A percentile compares a stretch with the other conserved stretches of the same genome.
Conservation (phyloP, 92 coral and sea anemone species). For the Heteractis magnifica region DNA sequence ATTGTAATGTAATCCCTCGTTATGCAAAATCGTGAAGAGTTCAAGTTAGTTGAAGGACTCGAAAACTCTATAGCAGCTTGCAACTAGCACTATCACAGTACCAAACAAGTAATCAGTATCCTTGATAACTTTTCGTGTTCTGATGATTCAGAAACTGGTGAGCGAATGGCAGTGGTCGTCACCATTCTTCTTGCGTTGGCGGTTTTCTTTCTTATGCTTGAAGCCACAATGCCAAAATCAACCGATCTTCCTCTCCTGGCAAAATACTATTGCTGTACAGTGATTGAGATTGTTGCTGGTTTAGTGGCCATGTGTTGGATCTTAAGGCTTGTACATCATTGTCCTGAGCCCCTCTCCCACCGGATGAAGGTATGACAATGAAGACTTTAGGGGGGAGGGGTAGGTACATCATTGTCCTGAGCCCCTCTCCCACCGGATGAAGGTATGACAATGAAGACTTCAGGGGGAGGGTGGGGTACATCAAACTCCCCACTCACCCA, state of each 20-base stretch:
- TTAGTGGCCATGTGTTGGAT: constrained; percentile 80
- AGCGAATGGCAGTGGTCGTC: constrained; percentile 95
- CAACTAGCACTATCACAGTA: too few relatives aligned
- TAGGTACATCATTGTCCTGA: neutral
- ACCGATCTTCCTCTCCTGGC: constrained; percentile 82
- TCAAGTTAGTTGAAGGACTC: too few relatives aligned
- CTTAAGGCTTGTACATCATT: constrained; percentile 67
- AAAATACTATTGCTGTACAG: constrained; percentile 92
- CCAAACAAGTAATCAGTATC: too few relatives aligned
- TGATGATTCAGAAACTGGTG: constrained; percentile 73
- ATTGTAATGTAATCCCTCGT: too few relatives aligned
- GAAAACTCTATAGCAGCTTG: too few relatives aligned
- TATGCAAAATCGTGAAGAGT: too few relatives aligned
- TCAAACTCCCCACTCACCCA: neutral
- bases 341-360: constrained; percentile 60
- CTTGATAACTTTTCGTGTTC: too few relatives aligned
- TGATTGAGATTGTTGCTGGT: constrained; percentile 70
- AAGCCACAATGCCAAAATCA: constrained; percentile 79
- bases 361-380: constrained; percentile 72
- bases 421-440: neutral
- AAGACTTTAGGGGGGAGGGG: neutral
- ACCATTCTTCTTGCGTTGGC: constrained; percentile 89
- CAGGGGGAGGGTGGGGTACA: neutral
- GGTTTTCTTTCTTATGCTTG: constrained; percentile 94
- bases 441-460: neutral